phyloP scores from a whole-genome alignment of 2,113 vertebrate species.

The Acanthochromis polyacanthus region DNA sequence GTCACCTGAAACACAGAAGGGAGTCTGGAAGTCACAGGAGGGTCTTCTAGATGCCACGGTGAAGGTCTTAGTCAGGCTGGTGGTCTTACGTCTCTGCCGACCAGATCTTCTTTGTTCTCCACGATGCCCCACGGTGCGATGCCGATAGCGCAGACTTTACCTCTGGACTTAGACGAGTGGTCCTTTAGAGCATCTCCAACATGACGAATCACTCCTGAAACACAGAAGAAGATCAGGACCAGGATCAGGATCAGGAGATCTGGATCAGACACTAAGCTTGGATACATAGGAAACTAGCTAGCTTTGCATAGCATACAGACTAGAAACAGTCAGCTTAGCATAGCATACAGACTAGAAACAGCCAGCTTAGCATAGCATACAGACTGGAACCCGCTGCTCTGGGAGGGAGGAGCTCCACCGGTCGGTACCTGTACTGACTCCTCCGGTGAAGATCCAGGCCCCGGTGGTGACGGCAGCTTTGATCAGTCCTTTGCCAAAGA shows the following conservation, averaged over 20 bases:
- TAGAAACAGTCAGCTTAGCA: not conserved
- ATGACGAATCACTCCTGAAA: slow-evolving; percentile 94
- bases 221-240: not conserved
- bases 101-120: slow-evolving; percentile 95
- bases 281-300: no score
- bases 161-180: slow-evolving; percentile 97
- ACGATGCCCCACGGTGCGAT: slow-evolving; percentile 98
- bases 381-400: not conserved
- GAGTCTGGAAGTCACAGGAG: no score
- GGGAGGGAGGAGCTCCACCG: not conserved
- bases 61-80: accelerated
- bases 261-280: no score
- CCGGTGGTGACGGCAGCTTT: slow-evolving; percentile 97
- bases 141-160: slow-evolving; percentile 94
- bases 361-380: not conserved
- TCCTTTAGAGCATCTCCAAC: slow-evolving; percentile 98
- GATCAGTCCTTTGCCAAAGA: slow-evolving; percentile 97
- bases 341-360: not conserved
- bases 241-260: no score
- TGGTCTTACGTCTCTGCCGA: slow-evolving; percentile 93
- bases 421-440: slow-evolving; percentile 91
- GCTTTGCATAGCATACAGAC: not conserved
- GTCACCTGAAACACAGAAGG: slow-evolving; percentile 86
- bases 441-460: slow-evolving; percentile 98
- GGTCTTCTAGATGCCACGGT: no score